phyloP scores from a whole-genome alignment of 2,113 vertebrate genomes.

The Beaufortia kweichowensis region DNA sequence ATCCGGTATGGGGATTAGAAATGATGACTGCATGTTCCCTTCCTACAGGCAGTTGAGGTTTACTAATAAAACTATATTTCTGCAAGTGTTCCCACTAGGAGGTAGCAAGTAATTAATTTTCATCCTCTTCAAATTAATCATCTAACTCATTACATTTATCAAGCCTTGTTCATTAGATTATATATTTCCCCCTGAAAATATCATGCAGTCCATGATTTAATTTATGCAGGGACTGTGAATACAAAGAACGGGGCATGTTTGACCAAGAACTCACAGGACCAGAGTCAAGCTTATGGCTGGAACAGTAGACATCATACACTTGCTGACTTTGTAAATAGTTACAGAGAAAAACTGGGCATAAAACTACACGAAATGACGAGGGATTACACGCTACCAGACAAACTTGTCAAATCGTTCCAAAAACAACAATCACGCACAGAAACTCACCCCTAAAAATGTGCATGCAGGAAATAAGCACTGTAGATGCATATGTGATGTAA shows the following conservation, averaged over 20 bases:
- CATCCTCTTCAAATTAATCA: constrained; percentile 37
- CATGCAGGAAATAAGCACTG: too few species aligned
- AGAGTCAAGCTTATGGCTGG: not conserved
- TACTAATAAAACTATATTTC: constrained; percentile 45
- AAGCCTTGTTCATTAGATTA: constrained; percentile 29
- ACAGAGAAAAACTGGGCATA: too few species aligned
- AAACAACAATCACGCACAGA: too few species aligned
- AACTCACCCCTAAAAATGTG: too few species aligned
- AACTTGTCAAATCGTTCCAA: too few species aligned
- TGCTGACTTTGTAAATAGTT: too few species aligned
- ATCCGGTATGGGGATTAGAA: constrained; percentile 55
- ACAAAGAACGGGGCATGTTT: not conserved
- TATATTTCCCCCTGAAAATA: constrained; percentile 19
- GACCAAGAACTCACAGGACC: too few species aligned
- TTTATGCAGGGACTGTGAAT: constrained; percentile 13
- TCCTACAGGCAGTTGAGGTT: constrained; percentile 48
- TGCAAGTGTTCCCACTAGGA: not conserved
- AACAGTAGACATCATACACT: too few species aligned
- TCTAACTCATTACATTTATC: constrained; percentile 31
- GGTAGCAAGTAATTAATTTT: constrained; percentile 39
- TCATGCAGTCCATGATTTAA: constrained; percentile 11
- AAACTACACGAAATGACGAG: too few species aligned
- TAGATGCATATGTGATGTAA: too few species aligned
- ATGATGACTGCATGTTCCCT: constrained; percentile 54
- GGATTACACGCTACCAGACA: too few species aligned